phyloP scores from a whole-genome alignment of 2,113 vertebrate species.

The Amblyornis subalaris region DNA sequence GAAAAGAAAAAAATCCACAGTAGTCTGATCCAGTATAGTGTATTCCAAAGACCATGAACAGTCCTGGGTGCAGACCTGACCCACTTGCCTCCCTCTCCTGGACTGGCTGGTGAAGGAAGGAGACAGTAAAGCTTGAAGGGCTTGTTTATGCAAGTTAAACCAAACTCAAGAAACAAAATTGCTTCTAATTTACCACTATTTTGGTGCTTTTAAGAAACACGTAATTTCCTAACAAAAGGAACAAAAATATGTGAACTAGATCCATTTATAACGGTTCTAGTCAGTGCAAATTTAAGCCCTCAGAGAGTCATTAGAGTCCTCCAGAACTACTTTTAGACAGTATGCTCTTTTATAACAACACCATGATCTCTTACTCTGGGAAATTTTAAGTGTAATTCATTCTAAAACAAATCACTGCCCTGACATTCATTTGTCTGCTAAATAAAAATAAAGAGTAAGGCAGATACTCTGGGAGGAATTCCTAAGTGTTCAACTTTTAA shows the following conservation, averaged over 20 bases:
- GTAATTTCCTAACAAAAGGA: neutral
- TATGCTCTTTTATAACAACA: neutral
- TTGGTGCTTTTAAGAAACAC: neutral
- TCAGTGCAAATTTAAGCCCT: neutral
- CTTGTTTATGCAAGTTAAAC: neutral
- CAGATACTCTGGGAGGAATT: neutral
- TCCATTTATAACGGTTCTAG: neutral
- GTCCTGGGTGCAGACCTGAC: neutral
- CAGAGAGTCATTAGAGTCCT: neutral
- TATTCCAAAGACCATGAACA: neutral
- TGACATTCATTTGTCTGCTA: neutral
- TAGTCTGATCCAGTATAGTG: neutral
- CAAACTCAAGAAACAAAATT: neutral
- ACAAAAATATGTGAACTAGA: neutral
- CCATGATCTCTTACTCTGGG: neutral
- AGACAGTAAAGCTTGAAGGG: neutral
- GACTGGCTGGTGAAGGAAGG: neutral
- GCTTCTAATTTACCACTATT: neutral
- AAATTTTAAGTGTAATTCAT: neutral
- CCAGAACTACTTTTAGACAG: neutral
- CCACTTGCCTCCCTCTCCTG: neutral
- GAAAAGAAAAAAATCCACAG: neutral
- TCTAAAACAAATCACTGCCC: conserved; percentile 3
- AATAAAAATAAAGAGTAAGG: neutral
- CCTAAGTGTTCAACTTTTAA: conserved; percentile 2